Conservation (phyloP, 2,797 vertebrate genomes). For the Heteromormyrus szaboi region DNA sequence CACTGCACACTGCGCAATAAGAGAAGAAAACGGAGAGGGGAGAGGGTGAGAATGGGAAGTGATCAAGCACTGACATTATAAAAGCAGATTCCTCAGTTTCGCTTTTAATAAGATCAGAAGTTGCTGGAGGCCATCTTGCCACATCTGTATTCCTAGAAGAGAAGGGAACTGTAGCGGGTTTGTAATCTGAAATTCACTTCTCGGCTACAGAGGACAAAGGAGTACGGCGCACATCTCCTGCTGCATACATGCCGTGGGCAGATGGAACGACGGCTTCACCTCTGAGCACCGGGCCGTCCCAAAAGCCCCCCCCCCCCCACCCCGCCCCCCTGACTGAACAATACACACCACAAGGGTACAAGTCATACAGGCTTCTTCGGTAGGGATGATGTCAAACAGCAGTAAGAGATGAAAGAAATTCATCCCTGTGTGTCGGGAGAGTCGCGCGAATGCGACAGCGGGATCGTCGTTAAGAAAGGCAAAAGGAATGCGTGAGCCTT, state of each 20-base stretch:
- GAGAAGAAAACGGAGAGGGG: not conserved
- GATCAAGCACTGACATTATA: slow-evolving; percentile 1
- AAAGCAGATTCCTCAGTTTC: not conserved
- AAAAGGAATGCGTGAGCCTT: not conserved
- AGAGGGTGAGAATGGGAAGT: not conserved
- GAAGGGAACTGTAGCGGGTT: not conserved
- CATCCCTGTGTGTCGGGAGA: not conserved
- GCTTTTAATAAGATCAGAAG: not conserved
- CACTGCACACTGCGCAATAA: not conserved
- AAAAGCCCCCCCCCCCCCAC: not conserved
- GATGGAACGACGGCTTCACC: not conserved
- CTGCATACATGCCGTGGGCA: not conserved
- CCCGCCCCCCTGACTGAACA: not conserved
- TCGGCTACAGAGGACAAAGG: not conserved
- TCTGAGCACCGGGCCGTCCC: not conserved
- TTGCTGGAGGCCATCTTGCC: not conserved
- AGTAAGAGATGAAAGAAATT: not conserved
- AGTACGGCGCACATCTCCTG: not conserved
- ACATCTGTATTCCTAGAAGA: slow-evolving; percentile 3
- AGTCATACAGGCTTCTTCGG: not conserved
- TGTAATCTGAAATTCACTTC: not conserved
- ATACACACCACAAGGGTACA: not conserved
- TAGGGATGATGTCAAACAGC: not conserved
- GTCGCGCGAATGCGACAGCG: not conserved
- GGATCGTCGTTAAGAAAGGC: not conserved